These are phyloP conservation scores for Hydroisotoma schaefferi DNA, from an alignment of 2,888 invertebrate genomes.

Conservation along the genomic window DNA sequence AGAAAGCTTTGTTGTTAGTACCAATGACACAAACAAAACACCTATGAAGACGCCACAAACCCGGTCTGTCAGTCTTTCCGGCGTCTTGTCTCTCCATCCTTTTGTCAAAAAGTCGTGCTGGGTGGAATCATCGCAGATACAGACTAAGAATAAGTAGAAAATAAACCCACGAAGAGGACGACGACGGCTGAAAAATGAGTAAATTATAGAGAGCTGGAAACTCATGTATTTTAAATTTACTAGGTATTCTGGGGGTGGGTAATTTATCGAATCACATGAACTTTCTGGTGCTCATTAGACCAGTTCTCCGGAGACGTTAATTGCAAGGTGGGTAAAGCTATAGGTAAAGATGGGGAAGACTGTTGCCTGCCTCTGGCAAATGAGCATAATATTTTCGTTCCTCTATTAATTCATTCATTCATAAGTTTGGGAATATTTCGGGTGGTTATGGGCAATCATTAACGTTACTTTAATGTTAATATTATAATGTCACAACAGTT, in stretches of 20 bases:
- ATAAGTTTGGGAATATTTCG: too few species aligned
- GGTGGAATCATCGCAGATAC: constrained; percentile 2
- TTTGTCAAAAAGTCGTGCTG: constrained; percentile 20
- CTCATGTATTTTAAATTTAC: not conserved
- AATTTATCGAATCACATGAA: not conserved
- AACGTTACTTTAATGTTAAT: too few species aligned
- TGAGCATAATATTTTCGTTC: too few species aligned
- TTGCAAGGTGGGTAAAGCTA: constrained; percentile 5
- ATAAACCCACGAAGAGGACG: not conserved
- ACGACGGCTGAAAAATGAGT: constrained; percentile 19
- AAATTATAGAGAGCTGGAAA: constrained; percentile 14
- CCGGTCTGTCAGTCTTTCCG: constrained; percentile 1
- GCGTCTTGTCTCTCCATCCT: constrained; percentile 9
- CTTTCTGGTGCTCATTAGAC: constrained; percentile 8
- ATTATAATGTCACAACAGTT: too few species aligned
- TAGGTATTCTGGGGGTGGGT: not conserved
- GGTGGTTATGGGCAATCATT: too few species aligned
- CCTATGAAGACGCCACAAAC: constrained; percentile 7
- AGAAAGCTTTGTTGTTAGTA: constrained; percentile 10
- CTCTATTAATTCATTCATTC: too few species aligned
- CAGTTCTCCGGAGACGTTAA: constrained; percentile 14
- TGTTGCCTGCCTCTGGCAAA: too few species aligned
- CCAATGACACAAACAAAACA: constrained; percentile 30
- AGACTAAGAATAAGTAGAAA: too few species aligned
- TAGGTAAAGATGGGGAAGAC: too few species aligned